Evolutionary conservation across 2,888 invertebrate species (phyloP).

Genomic region (Isoperla grammatica): DNA sequence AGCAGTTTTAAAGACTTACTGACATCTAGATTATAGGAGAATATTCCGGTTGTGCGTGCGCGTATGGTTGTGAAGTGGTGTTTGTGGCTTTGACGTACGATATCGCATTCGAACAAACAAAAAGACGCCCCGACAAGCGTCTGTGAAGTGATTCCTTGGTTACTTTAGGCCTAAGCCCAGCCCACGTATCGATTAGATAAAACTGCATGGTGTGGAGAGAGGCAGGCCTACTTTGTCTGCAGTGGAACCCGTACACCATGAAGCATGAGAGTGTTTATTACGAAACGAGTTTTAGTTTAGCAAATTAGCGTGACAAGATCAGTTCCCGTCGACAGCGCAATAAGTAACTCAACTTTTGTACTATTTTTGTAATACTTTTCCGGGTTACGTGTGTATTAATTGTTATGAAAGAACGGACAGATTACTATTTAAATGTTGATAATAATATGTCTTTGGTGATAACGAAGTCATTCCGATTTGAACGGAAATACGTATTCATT

Average conservation of each 20-base stretch:
- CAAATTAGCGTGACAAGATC: constrained; percentile 5
- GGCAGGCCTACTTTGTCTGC: constrained; percentile 19
- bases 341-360: constrained; percentile 1
- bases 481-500: background rate
- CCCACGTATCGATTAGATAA: constrained; percentile 24
- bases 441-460: background rate
- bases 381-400: background rate
- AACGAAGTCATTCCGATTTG: background rate
- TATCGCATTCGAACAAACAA: background rate
- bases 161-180: constrained; percentile 18
- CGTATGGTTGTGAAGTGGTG: too few species aligned
- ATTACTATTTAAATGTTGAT: too few species aligned
- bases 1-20: too few species aligned
- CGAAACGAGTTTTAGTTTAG: background rate
- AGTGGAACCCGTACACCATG: constrained; percentile 16
- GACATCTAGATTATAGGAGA: too few species aligned
- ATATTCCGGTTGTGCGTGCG: too few species aligned
- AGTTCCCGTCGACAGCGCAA: constrained; percentile 1
- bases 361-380: background rate
- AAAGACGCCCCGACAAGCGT: background rate
- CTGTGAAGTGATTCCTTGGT: constrained; percentile 17
- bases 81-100: background rate
- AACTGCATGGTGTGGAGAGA: constrained; percentile 22
- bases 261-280: background rate
- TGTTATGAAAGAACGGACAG: too few species aligned